Percentiles rank a stretch among this genome's conserved stretches.
Evolutionary conservation across 1,140 invertebrate species (phyloP).

Genomic region (Melipona quadrifasciata): DNA sequence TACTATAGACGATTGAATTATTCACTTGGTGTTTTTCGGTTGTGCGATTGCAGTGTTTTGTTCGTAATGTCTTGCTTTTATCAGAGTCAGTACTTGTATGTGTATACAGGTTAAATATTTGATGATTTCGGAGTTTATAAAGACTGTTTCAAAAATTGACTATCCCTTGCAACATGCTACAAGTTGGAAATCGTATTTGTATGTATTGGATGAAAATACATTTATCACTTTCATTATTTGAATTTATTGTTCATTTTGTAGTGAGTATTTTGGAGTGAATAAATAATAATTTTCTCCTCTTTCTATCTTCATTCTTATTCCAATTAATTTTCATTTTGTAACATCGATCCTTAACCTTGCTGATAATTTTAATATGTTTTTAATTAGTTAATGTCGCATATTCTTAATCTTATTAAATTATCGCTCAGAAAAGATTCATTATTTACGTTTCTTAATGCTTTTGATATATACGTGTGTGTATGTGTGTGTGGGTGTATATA

Average conservation of each 20-base stretch:
- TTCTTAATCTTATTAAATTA: constrained; percentile 14
- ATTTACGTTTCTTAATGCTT: neutral
- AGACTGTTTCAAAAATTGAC: neutral
- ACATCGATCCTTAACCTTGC: neutral
- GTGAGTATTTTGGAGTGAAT: constrained; percentile 35
- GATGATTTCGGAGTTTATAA: constrained; percentile 13
- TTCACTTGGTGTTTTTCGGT: constrained; percentile 44
- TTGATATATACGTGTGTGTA: neutral
- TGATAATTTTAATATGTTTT: neutral
- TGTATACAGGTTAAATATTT: constrained; percentile 42
- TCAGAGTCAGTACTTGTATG: constrained; percentile 8
- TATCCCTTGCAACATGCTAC: constrained; percentile 14
- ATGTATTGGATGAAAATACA: constrained; percentile 42
- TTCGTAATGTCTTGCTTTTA: constrained; percentile 44
- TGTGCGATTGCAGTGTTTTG: constrained; percentile 45
- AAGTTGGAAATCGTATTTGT: constrained; percentile 33
- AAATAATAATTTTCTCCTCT: neutral
- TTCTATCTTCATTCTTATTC: neutral
- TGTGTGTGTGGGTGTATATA: neutral
- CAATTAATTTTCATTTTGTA: neutral
- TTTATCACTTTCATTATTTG: constrained; percentile 27
- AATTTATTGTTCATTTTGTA: constrained; percentile 27
- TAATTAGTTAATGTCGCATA: neutral
- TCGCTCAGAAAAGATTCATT: constrained; percentile 11
- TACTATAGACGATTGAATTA: constrained; percentile 34